Evolutionary conservation across 2,797 vertebrate genomes (phyloP), one percentile per base, ranked within the genome.

Genomic region (Ficedula albicollis): DNA sequence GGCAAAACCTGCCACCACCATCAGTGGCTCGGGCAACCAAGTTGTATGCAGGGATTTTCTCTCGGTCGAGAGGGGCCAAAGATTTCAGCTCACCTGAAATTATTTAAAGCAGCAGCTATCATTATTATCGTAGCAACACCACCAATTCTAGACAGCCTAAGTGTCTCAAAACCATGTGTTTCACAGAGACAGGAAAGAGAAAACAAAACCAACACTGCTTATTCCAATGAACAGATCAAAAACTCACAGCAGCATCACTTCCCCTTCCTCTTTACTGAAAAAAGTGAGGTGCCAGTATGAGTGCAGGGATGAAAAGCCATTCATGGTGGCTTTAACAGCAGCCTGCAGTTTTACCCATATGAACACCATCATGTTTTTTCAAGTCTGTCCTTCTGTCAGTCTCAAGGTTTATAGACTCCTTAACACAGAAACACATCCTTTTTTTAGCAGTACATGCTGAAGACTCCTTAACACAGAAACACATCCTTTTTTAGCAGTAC

Each of bases 21-120:
- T 99, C 99, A 1, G 98, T 99, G 36, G 99, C 99, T 89, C 98
- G 98, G 91, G 98, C 98, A 66, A 98, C 92, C 91, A 99, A 97
- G 59, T 94, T 97, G 97, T 99, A 99, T 0, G 21, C 95, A 19
- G 99, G 97, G 19, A 98, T 98, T 85, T 95, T 98, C 97, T 99
- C 99, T 39, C 98, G 98, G 96, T 99, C 99, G 3, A 99, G 97
- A 21, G 93, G 80, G 43, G 98, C 97, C 52, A 98, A 98, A 9
- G 99, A 99, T 95, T 98, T 99, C 72, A 99, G 94, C 72, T 99
- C 99, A 78, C 99, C 99, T 99, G 89, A 80, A 97, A 96, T 78
- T 30, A 34, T 92, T 93, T 69, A 79, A 84, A 94, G 49, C 16
- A 89, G 63, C 16, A 91, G 41, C 10, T 41, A 34, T 73, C n/a